Conservation (phyloP, 2,888 invertebrate species). For the Ptychoptera contaminata region DNA sequence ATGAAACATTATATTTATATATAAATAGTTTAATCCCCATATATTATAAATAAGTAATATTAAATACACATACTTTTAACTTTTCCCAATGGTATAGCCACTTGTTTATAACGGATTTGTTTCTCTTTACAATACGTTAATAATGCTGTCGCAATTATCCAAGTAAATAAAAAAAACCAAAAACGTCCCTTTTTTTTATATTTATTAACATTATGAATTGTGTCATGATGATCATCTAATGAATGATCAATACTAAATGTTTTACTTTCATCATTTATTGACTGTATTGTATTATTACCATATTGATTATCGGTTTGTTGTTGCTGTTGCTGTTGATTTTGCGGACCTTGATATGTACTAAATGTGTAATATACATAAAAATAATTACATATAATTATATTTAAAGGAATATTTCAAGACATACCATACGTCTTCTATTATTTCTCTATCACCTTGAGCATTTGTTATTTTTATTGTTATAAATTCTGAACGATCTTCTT, state of each 20-base stretch:
- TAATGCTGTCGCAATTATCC: conserved; percentile 21
- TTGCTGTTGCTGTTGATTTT: neutral
- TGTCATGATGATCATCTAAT: conserved; percentile 1
- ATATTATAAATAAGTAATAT: too few relatives aligned
- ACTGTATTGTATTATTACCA: neutral
- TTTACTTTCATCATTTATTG: too few relatives aligned
- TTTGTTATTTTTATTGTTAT: conserved; percentile 15
- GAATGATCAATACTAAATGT: too few relatives aligned
- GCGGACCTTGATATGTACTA: neutral
- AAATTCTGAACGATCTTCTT: conserved; percentile 17
- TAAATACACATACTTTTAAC: conserved; percentile 20
- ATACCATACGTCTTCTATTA: neutral
- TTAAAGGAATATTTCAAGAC: too few relatives aligned
- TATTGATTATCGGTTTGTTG: neutral
- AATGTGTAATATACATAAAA: too few relatives aligned
- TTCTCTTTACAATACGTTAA: conserved; percentile 26
- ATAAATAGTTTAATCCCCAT: conserved; percentile 4
- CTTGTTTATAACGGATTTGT: conserved; percentile 21
- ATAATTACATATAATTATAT: too few relatives aligned
- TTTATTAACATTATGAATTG: neutral
- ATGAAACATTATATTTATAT: neutral
- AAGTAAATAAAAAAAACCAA: conserved; percentile 15
- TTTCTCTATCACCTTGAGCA: neutral
- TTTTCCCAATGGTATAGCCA: conserved; percentile 21
- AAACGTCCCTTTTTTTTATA: neutral